phyloP scores from a whole-genome alignment of 1,140 invertebrate species.

The Cotesia glomerata region DNA sequence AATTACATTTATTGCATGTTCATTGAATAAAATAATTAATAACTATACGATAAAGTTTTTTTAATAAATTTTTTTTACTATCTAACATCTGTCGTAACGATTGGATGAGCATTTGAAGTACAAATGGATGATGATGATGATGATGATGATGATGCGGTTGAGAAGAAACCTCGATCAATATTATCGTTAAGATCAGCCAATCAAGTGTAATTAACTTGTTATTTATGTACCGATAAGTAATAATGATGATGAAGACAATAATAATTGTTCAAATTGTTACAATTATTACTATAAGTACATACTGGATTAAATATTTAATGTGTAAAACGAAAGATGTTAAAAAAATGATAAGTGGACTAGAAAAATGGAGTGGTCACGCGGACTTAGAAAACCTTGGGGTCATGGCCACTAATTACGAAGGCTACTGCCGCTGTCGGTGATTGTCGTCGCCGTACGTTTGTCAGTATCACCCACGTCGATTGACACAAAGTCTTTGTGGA shows the following conservation, averaged over 20 bases:
- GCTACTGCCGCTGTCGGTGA: neutral
- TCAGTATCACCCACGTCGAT: conserved; percentile 18
- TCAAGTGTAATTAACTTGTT: neutral
- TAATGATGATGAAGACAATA: too few species aligned
- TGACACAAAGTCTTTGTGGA: conserved; percentile 32
- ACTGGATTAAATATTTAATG: too few species aligned
- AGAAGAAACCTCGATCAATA: neutral
- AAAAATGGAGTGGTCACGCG: neutral
- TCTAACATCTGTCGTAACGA: neutral
- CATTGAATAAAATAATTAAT: neutral
- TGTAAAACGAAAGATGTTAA: neutral
- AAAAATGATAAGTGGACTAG: neutral
- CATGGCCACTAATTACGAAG: conserved; percentile 8
- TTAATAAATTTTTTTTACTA: neutral
- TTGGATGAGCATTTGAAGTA: neutral
- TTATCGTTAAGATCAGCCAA: neutral
- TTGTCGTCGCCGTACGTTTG: neutral
- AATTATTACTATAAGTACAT: too few species aligned
- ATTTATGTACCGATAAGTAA: too few species aligned
- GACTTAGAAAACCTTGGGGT: conserved; percentile 8
- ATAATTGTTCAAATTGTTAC: too few species aligned
- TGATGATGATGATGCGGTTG: neutral
- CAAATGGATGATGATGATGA: too few species aligned
- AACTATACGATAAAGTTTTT: neutral
- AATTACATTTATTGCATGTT: neutral